Evolutionary conservation across 2,113 vertebrate genomes (phyloP).

Genomic region (Podocnemis expansa): DNA sequence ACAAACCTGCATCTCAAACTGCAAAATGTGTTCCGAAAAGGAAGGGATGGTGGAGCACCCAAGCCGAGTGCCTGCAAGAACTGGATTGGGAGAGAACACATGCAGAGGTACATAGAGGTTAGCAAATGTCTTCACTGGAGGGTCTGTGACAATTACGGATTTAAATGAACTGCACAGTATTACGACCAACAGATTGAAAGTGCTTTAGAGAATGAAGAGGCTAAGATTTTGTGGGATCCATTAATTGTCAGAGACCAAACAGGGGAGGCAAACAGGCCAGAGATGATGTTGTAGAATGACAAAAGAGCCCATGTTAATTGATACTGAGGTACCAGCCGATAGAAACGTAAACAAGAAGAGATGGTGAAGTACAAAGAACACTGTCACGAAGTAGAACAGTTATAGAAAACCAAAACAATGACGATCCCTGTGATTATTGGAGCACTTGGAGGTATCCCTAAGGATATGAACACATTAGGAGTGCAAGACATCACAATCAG

Average conservation of each 20-base stretch:
- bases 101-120: neutral
- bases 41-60: neutral
- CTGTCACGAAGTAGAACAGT: neutral
- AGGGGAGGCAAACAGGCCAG: no score
- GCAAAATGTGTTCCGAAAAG: neutral
- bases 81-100: neutral
- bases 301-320: neutral
- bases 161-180: neutral
- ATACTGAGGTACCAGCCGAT: neutral
- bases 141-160: neutral
- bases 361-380: neutral
- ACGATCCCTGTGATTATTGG: neutral
- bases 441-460: neutral
- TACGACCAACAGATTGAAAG: neutral
- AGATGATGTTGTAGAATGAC: neutral
- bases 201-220: neutral
- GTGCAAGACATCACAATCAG: neutral
- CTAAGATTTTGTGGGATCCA: neutral
- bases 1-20: neutral
- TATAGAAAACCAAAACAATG: neutral
- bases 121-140: neutral
- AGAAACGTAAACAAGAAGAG: neutral
- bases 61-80: neutral
- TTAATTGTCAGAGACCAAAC: neutral
- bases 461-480: neutral